These are phyloP conservation scores for Dicrostonyx torquatus DNA, from an alignment of 2,797 vertebrate genomes.

Conservation along the genomic window DNA sequence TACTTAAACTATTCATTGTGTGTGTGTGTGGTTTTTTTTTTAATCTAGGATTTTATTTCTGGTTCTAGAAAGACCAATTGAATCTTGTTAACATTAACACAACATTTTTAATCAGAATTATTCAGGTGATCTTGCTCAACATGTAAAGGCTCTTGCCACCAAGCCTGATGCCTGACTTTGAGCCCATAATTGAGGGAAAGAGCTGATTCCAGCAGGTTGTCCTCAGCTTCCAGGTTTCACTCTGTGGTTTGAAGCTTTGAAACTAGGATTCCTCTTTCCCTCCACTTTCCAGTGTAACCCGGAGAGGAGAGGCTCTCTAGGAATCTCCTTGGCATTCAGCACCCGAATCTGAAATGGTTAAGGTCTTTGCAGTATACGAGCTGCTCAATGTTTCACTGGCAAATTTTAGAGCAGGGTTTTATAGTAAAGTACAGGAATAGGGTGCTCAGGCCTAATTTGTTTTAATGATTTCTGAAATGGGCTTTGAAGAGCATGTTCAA, in stretches of 20 bases:
- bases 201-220: neutral
- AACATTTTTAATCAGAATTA: neutral
- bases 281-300: fast-evolving
- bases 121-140: neutral
- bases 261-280: neutral
- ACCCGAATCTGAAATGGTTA: constrained; percentile 39
- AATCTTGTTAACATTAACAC: neutral
- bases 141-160: neutral
- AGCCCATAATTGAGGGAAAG: neutral
- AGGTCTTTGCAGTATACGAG: neutral
- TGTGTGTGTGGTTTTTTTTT: neutral
- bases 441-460: constrained; percentile 26
- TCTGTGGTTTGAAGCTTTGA: neutral
- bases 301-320: neutral
- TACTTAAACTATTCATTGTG: neutral
- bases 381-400: constrained; percentile 37
- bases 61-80: neutral
- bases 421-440: constrained; percentile 2
- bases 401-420: constrained; percentile 31
- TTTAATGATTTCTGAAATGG: constrained; percentile 61
- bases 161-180: neutral
- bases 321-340: neutral
- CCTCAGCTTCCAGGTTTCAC: neutral
- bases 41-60: neutral
- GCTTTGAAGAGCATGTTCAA: constrained; percentile 52